phyloP scores from a whole-genome alignment of 2,797 vertebrate genomes.

The Anabacerthia variegaticeps region DNA sequence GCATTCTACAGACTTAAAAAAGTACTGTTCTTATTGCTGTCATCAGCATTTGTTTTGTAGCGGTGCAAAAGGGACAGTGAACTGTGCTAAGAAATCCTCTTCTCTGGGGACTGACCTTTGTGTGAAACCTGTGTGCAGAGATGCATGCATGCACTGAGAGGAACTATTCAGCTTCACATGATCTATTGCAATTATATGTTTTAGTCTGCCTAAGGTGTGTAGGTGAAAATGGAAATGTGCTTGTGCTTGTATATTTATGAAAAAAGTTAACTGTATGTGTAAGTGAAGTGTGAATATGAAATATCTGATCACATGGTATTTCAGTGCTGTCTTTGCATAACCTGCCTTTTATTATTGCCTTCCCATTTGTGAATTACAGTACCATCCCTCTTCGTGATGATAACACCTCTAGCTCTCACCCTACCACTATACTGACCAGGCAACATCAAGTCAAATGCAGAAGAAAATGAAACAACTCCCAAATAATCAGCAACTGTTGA shows the following conservation, averaged over 20 bases:
- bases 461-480: not conserved
- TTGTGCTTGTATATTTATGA: not conserved
- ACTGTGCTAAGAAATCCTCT: not conserved
- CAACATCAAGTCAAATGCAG: not conserved
- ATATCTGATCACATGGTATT: not conserved
- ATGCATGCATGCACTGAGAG: fast-evolving
- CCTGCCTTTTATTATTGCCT: not conserved
- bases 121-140: not conserved
- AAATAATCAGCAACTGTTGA: not conserved
- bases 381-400: not conserved
- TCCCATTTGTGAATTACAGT: not conserved
- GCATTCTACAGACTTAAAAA: not conserved
- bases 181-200: not conserved
- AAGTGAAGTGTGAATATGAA: not conserved
- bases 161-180: not conserved
- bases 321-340: not conserved
- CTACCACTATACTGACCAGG: not conserved
- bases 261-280: not conserved
- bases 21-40: not conserved
- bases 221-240: not conserved
- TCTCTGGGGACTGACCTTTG: not conserved
- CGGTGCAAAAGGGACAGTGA: not conserved
- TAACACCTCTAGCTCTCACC: not conserved
- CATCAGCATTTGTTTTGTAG: not conserved
- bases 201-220: not conserved